Conservation (phyloP, 2,797 vertebrate species). For the Anguilla anguilla region DNA sequence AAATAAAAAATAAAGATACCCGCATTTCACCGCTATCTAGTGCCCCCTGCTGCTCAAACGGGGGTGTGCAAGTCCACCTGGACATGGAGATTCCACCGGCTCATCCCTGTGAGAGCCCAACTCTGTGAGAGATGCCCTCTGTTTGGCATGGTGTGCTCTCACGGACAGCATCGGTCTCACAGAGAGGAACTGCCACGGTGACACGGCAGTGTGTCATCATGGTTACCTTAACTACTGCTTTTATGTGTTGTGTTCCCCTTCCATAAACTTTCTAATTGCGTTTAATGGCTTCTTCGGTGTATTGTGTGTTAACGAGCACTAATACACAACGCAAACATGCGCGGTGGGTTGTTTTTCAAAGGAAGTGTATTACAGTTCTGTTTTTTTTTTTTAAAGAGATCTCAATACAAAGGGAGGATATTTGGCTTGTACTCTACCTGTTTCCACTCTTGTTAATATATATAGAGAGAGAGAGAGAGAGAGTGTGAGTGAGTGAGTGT, state of each 20-base stretch:
- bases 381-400: neutral
- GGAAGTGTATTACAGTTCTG: neutral
- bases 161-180: no score
- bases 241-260: neutral
- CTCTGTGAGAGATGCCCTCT: no score
- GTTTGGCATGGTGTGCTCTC: no score
- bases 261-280: neutral
- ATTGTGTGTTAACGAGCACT: neutral
- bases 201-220: neutral
- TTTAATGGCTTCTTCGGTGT: neutral
- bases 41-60: no score
- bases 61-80: no score
- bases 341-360: neutral
- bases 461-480: neutral
- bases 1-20: no score
- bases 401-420: constrained; percentile 12
- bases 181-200: neutral
- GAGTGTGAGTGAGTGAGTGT: neutral
- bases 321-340: neutral
- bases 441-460: neutral
- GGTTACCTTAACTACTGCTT: neutral
- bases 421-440: constrained; percentile 12
- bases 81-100: no score
- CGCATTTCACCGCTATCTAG: no score
- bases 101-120: no score